Evolutionary conservation across 2,113 vertebrate genomes (phyloP).

Genomic region (Prochilodus magdalenae): DNA sequence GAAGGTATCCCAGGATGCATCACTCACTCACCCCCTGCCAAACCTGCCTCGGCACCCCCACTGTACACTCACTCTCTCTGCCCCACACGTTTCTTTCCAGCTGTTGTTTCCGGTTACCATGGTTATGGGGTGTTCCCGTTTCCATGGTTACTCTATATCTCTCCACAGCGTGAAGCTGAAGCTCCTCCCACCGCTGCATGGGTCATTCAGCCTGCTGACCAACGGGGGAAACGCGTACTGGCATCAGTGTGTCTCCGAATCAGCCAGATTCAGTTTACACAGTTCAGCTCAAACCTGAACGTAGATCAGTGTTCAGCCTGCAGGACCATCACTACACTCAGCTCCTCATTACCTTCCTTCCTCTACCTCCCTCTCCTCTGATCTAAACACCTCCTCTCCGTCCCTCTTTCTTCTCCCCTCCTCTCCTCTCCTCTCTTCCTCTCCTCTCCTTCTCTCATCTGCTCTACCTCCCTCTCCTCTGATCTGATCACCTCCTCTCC

Average conservation of each 20-base stretch:
- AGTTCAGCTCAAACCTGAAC: too few species aligned
- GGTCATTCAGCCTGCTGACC: constrained; percentile 82
- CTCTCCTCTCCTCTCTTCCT: too few species aligned
- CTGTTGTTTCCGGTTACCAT: constrained; percentile 50
- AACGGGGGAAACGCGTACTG: constrained; percentile 75
- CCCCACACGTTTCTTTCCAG: constrained; percentile 61
- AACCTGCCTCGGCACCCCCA: constrained; percentile 75
- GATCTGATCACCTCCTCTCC: too few species aligned
- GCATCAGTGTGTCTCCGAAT: constrained; percentile 64
- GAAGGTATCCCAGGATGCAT: constrained; percentile 95
- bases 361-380: not conserved
- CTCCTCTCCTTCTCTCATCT: not conserved
- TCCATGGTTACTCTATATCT: constrained; percentile 64
- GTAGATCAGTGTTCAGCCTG: too few species aligned
- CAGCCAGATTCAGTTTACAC: not conserved
- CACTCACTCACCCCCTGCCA: constrained; percentile 69
- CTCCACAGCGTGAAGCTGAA: constrained; percentile 72
- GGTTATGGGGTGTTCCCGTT: constrained; percentile 28
- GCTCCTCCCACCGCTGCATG: constrained; percentile 74
- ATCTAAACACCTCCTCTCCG: too few species aligned
- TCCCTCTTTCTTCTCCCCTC: not conserved
- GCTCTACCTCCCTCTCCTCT: not conserved
- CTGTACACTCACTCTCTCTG: constrained; percentile 82
- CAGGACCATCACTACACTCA: too few species aligned
- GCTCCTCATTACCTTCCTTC: not conserved